phyloP scores from a whole-genome alignment of 2,888 invertebrate species.

The Idaea biselata region DNA sequence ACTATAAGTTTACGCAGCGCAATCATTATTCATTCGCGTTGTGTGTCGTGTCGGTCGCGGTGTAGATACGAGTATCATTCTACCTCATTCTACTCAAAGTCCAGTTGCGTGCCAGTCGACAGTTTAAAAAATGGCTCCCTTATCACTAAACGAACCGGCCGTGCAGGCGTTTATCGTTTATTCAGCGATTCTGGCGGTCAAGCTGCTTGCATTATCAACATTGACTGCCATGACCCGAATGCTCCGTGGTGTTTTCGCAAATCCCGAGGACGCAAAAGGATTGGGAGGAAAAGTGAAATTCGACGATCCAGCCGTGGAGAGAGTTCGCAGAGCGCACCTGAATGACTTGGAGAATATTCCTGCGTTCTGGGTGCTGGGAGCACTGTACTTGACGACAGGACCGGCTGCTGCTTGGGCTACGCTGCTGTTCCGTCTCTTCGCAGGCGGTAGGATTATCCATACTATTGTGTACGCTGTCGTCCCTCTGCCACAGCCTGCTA shows the following conservation, averaged over 20 bases:
- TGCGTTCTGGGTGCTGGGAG: conserved; percentile 81
- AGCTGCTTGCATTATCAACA: conserved; percentile 45
- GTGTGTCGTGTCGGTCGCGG: not conserved
- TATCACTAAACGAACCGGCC: conserved; percentile 44
- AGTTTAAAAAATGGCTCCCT: conserved; percentile 39
- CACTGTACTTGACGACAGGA: conserved; percentile 81
- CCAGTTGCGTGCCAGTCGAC: not conserved
- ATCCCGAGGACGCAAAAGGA: conserved; percentile 58
- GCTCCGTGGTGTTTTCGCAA: conserved; percentile 48
- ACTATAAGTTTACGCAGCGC: not conserved
- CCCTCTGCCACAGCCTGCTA: conserved; percentile 80
- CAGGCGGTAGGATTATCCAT: conserved; percentile 80
- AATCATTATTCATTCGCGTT: not conserved
- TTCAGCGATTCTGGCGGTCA: conserved; percentile 59
- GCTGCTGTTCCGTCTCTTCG: conserved; percentile 72
- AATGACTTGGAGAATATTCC: conserved; percentile 88
- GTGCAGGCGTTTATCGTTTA: conserved; percentile 63
- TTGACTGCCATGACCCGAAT: conserved; percentile 50
- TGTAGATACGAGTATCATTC: not conserved
- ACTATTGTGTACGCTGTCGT: conserved; percentile 83
- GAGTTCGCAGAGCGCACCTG: conserved; percentile 80
- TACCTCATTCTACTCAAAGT: not conserved
- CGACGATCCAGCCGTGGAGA: conserved; percentile 59
- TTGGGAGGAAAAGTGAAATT: conserved; percentile 55
- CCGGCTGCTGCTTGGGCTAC: conserved; percentile 68